Base-by-base conservation (phyloP, 2,797 vertebrate genomes). In the Lepidocolaptes lacrymiger region DNA sequence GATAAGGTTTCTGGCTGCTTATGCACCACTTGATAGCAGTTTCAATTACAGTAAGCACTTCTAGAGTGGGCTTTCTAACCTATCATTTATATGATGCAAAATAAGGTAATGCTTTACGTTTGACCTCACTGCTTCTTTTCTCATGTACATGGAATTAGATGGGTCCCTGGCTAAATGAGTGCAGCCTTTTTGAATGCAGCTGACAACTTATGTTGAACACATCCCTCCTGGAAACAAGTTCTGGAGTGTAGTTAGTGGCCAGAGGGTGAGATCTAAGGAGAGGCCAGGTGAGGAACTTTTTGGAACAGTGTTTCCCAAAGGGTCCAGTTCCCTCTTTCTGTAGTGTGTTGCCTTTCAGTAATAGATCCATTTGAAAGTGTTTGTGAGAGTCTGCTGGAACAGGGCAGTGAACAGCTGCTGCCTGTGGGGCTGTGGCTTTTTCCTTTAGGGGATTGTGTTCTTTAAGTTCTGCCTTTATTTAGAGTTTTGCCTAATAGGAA, bases 391-490 rank as follows among this genome's bases (percentile, higher is more conserved):
- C 72, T 62, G 56, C 68, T 83, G 73, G 58, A 74, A 7, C 28
- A n/a, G 62, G 41, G 66, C 59, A 73, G 67, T 3, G 20, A 32
- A 0, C 16, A 28, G 69, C 73, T 75, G 61, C 68, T 82, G 61
- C 41, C 85, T 26, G 44, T 44, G 69, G 68, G 36, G 46, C 44
- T 63, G 32, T n/a, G 68, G 84, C 27, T 51, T 82, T 73, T 84
- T 77, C 30, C 54, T 89, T 48, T 20, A 48, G 73, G n/a, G 66
- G 46, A 22, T 9, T 72, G 74, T 75, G 32, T 64, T 88, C 73
- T 71, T 69, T n/a, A 91, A 89, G 54, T 44, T 77, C 82, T 91
- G 66, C 37, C 66, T 87, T 66, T 83, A 61, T 78, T 85, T 69
- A 77, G 81, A 68, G 71, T 52, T 94, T 56, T 74, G 62, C 67